Evolutionary conservation across 2,888 invertebrate species (phyloP).

Genomic region (Erebia aethiops): DNA sequence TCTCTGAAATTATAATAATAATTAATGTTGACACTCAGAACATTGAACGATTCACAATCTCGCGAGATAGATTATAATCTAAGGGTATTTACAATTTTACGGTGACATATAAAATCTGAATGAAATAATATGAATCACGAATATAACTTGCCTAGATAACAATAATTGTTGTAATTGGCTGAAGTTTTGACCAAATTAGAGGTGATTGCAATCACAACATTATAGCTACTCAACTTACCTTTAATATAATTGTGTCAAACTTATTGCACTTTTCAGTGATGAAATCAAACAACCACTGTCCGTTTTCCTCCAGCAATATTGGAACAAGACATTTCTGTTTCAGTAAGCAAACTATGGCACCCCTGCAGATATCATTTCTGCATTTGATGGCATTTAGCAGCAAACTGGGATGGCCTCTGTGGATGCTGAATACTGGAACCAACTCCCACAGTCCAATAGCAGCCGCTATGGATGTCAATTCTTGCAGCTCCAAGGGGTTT

Average conservation of each 20-base stretch:
- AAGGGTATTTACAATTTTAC: too few species aligned
- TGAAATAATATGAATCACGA: too few species aligned
- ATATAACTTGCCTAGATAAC: too few species aligned
- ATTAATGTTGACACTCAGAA: too few species aligned
- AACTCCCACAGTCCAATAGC: constrained; percentile 77
- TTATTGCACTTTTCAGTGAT: constrained; percentile 76
- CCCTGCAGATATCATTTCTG: constrained; percentile 63
- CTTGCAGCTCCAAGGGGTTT: constrained; percentile 57
- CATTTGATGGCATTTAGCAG: constrained; percentile 60
- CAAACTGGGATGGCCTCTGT: constrained; percentile 64
- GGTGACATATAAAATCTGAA: too few species aligned
- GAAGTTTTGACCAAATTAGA: too few species aligned
- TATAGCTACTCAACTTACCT: constrained; percentile 62
- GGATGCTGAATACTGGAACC: constrained; percentile 66
- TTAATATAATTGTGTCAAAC: constrained; percentile 79
- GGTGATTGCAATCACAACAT: neutral
- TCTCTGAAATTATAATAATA: constrained; percentile 56
- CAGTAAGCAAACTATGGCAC: constrained; percentile 62
- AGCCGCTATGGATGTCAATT: constrained; percentile 63
- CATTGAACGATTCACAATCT: too few species aligned
- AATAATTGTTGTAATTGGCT: too few species aligned
- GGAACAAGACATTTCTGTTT: constrained; percentile 63
- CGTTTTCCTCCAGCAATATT: constrained; percentile 67
- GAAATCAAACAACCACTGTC: constrained; percentile 78
- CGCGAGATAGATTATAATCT: too few species aligned